These are phyloP conservation scores for Ceyx margarethae DNA, from an alignment of 2,113 vertebrate species.

Conservation along the genomic window DNA sequence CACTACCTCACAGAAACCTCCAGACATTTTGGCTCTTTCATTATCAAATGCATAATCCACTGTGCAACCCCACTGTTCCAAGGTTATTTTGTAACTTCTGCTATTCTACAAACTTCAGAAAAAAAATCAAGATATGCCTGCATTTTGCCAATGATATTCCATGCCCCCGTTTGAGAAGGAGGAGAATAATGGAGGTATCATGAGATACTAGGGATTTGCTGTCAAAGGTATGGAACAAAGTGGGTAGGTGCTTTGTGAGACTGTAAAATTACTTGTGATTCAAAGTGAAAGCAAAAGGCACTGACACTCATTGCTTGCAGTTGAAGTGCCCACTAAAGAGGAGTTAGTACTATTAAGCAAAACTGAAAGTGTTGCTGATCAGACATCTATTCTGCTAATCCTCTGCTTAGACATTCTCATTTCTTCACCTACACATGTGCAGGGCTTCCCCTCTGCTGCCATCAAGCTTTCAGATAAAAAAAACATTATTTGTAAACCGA, in stretches of 20 bases:
- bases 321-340: neutral
- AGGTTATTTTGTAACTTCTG: neutral
- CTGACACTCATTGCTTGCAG: neutral
- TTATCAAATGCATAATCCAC: neutral
- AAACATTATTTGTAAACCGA: neutral
- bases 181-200: neutral
- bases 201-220: neutral
- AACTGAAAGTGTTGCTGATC: neutral
- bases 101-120: neutral
- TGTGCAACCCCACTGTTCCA: neutral
- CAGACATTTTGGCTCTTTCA: neutral
- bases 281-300: slow-evolving; percentile 8
- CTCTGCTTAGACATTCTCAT: neutral
- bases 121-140: rapidly evolving
- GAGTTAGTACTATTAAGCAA: neutral
- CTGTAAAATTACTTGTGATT: slow-evolving; percentile 10
- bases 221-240: neutral
- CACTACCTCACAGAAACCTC: neutral
- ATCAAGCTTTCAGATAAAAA: neutral
- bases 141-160: neutral
- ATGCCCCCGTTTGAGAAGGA: neutral
- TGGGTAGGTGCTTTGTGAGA: neutral
- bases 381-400: neutral
- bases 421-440: neutral
- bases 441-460: neutral